A percentile compares a stretch with the other conserved stretches of the same genome.
Conservation (phyloP, 2,888 invertebrate genomes). For the Apocheima hispidaria region DNA sequence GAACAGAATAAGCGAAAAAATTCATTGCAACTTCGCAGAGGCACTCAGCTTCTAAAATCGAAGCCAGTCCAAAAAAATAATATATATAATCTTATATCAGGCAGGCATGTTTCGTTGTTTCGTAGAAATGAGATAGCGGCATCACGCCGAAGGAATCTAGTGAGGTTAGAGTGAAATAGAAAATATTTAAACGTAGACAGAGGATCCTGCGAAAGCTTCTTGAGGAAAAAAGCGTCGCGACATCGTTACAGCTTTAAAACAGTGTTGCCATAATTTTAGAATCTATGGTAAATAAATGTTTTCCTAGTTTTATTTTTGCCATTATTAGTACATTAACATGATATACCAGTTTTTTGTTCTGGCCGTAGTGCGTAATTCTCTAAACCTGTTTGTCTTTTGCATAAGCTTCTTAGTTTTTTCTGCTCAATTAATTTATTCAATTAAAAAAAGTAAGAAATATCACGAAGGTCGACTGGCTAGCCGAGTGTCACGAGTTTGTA, state of each 20-base stretch:
- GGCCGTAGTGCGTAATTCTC: not conserved
- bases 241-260: conserved; percentile 13
- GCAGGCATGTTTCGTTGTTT: conserved; percentile 73
- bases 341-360: too few species aligned
- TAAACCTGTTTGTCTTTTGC: not conserved
- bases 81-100: conserved; percentile 72
- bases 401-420: not conserved
- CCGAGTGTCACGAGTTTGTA: too few species aligned
- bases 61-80: conserved; percentile 63
- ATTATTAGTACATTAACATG: not conserved
- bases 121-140: conserved; percentile 59
- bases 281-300: too few species aligned
- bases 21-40: conserved; percentile 46
- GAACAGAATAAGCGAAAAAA: conserved; percentile 20
- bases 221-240: conserved; percentile 56
- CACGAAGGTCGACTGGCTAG: too few species aligned
- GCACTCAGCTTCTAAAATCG: conserved; percentile 50
- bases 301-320: not conserved
- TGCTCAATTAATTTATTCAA: not conserved
- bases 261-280: conserved; percentile 3
- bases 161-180: conserved; percentile 76
- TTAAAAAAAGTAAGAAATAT: too few species aligned
- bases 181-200: conserved; percentile 64
- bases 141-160: conserved; percentile 46
- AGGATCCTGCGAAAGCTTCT: conserved; percentile 54